Evolutionary conservation across 2,888 invertebrate genomes (phyloP), one percentile per base, ranked within the genome.

Genomic region (Lepidocyrtinus sp.): DNA sequence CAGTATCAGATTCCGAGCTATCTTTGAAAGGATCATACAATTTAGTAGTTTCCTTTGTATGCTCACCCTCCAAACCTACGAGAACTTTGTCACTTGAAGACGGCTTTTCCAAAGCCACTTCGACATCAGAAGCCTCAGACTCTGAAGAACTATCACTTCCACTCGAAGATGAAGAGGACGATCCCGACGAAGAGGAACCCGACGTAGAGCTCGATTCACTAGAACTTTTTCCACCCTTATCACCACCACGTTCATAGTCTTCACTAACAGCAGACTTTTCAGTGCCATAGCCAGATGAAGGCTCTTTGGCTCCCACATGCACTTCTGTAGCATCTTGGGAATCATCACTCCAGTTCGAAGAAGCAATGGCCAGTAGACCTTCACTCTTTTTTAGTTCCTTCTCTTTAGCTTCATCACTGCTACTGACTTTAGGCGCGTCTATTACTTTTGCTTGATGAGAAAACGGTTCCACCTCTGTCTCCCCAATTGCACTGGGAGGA

Each of bases 291-390:
- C 83, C 83, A 0, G 83, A 83, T 1, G 83, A 79, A 45, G 75
- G 22, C 19, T n/a, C n/a, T n/a, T n/a, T n/a, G n/a, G n/a, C n/a
- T n/a, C n/a, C n/a, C 1, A 19, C 45, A 19, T 46, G 55, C 12
- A 15, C 21, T 19, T 17, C 63, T 45, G 36, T 15, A 9, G 70
- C 81, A 17, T 82, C 85, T 67, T 82, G 81, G 0, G 85, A 85
- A 27, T 85, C 85, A 22, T 85, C 83, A 68, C 83, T 85, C 85
- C 85, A 85, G 67, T 70, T 77, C 5, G 82, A 78, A 36, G 5
- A 36, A 7, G 36, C 36, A n/a, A n/a, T n/a, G n/a, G n/a, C n/a
- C n/a, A n/a, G n/a, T 36, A 36, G 36, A 7, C 5, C 36, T 12
- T 36, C 5, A 12, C 36, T 36, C 12, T 36, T 36, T 36, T 12